Evolutionary conservation across 2,888 invertebrate genomes (phyloP), one percentile per base, ranked within the genome.

Genomic region (Cepaea hortensis): DNA sequence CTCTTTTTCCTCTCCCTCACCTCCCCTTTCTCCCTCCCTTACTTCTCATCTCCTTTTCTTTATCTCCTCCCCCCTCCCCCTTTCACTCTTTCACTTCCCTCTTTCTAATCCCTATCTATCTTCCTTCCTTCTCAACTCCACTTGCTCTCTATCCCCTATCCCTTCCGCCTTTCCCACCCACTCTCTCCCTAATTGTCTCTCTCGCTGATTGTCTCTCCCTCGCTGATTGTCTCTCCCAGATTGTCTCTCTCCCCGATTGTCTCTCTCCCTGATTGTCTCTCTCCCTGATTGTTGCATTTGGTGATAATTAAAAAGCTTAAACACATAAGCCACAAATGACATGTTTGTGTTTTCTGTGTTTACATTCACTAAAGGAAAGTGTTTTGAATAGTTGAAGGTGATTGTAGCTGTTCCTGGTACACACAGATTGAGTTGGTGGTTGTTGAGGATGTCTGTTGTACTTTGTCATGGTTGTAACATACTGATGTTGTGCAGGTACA

Each of bases 401-500:
- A 55, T 55, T 55, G 55, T 55, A 11, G 55, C 55, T 55, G 2
- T 55, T 2, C 55, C 55, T 9, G 55, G 55, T 6, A 55, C 55
- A 55, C 55, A 55, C 6, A 6, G 6, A 11, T 1, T 55, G 55
- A 55, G 6, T 11, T 55, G 55, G 11, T 55, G 55, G 11, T 11
- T 55, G 55, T 55, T 55, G 55, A 55, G 11, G 55, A 55, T 9
- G 55, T 55, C 55, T 55, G 13, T 9, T 15, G n/a, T 20, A 20
- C 13, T 15, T n/a, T 68, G 11, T 15, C 18, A 18, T 68, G 18
- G 18, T 15, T 68, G 4, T 68, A 20, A n/a, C 68, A 68, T 68
- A 68, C 50, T 50, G n/a, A 79, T 23, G 15, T 61, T 62, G n/a
- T 23, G 18, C 62, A 84, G 86, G 88, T 46, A 81, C 81, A 11